Evolutionary conservation across 2,797 vertebrate genomes (phyloP).

Genomic region (Smutsia temminckii): DNA sequence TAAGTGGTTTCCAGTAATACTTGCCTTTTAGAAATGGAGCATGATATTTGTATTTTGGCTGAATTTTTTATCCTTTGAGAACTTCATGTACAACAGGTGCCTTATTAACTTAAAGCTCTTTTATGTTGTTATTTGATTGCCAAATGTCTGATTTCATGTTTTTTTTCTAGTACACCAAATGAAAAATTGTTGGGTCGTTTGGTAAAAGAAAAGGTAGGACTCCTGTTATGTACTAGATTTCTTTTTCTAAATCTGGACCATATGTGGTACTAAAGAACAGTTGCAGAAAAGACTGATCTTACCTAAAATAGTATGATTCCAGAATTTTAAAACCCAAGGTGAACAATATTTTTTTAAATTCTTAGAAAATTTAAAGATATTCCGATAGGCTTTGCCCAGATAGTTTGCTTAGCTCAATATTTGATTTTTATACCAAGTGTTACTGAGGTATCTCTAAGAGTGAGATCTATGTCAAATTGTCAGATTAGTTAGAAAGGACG

Average conservation of each 20-base stretch:
- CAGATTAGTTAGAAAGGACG: neutral
- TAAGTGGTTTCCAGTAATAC: neutral
- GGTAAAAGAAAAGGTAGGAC: slow-evolving; percentile 96
- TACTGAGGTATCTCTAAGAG: slow-evolving; percentile 6
- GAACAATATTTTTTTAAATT: neutral
- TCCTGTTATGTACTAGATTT: slow-evolving; percentile 46
- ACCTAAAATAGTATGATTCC: neutral
- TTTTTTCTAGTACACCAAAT: slow-evolving; percentile 93
- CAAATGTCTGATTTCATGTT: slow-evolving; percentile 27
- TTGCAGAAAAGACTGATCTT: neutral
- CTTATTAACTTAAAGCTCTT: neutral
- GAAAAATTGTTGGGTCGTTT: slow-evolving; percentile 97
- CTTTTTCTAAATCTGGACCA: slow-evolving; percentile 38
- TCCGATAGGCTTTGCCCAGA: neutral
- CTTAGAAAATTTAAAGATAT: slow-evolving; percentile 10
- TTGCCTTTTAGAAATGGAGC: slow-evolving; percentile 22
- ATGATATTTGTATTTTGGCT: neutral
- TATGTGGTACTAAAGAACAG: neutral
- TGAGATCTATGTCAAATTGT: neutral
- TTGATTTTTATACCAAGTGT: neutral
- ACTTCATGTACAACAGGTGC: neutral
- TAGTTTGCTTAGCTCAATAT: neutral
- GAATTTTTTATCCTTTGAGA: slow-evolving; percentile 38
- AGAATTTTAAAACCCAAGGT: neutral
- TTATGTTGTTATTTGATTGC: slow-evolving; percentile 35